A percentile compares a stretch with the other conserved stretches of the same genome.
Evolutionary conservation across 2,888 invertebrate species (phyloP).

Genomic region (Noctua janthina): DNA sequence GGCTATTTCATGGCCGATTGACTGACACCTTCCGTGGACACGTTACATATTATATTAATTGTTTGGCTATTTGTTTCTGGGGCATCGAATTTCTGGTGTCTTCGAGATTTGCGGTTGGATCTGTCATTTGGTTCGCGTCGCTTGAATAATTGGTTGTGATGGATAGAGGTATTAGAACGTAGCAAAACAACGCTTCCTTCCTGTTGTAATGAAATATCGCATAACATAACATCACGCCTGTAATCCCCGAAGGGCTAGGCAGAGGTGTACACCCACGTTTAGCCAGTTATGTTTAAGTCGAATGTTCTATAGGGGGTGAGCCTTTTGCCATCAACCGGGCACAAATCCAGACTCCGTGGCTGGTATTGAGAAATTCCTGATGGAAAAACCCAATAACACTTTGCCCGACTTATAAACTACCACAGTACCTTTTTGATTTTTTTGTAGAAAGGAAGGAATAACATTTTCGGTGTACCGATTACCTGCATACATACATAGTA

Average conservation of each 20-base stretch:
- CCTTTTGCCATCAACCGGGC: no score
- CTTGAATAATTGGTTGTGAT: not conserved
- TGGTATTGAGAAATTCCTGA: no score
- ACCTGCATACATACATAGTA: not conserved
- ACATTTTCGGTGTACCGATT: not conserved
- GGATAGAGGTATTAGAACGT: no score
- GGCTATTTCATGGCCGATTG: conserved; percentile 59
- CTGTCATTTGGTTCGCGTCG: not conserved
- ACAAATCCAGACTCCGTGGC: no score
- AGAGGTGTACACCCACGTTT: no score
- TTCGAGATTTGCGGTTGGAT: conserved; percentile 14
- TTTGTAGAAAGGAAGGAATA: not conserved
- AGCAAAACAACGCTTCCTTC: not conserved
- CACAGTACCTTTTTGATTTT: not conserved
- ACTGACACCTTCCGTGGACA: conserved; percentile 60
- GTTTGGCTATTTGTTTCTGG: conserved; percentile 24
- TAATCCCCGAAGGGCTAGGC: no score
- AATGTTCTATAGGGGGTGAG: no score
- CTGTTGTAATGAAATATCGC: not conserved
- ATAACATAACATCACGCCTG: not conserved
- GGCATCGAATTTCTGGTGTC: conserved; percentile 21
- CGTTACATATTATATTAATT: conserved; percentile 38
- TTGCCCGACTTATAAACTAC: not conserved
- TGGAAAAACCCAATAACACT: no score
- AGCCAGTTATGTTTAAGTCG: no score